Evolutionary conservation across 2,113 vertebrate genomes (phyloP).

Genomic region (Myiozetetes cayanensis): DNA sequence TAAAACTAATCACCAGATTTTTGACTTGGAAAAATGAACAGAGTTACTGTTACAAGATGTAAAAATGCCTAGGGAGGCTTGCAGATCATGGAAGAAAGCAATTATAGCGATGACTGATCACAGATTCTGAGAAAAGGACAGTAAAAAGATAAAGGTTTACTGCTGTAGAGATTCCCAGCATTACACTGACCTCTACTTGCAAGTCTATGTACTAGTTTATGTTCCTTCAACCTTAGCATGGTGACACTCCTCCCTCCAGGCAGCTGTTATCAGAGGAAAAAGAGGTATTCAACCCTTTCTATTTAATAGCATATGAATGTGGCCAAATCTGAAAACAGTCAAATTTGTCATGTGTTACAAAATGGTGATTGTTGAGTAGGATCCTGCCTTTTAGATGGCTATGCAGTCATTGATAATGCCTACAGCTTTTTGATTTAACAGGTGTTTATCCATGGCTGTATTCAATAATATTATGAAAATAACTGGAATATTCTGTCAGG

Average conservation of each 20-base stretch:
- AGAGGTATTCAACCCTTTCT: not conserved
- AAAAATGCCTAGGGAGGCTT: not conserved
- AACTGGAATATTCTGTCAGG: not conserved
- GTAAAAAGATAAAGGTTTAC: not conserved
- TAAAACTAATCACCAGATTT: not conserved
- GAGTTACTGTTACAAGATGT: not conserved
- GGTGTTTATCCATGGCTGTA: not conserved
- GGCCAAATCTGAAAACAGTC: not conserved
- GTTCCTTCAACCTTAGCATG: not conserved
- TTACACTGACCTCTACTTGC: not conserved
- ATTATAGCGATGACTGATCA: not conserved
- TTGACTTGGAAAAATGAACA: not conserved
- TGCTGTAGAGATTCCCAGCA: not conserved
- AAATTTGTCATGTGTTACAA: not conserved
- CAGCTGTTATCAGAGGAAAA: not conserved
- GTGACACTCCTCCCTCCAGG: not conserved
- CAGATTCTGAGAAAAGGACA: not conserved
- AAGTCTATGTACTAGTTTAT: not conserved
- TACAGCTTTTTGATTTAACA: not conserved
- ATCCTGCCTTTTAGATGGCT: not conserved
- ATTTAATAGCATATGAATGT: not conserved
- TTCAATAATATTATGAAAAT: not conserved
- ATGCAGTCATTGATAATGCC: not conserved
- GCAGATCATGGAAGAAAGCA: not conserved
- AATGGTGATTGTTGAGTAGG: not conserved